Percentiles rank a stretch among this genome's conserved stretches.
Conservation (phyloP, 2,113 vertebrate genomes). For the Macaca mulatta region DNA sequence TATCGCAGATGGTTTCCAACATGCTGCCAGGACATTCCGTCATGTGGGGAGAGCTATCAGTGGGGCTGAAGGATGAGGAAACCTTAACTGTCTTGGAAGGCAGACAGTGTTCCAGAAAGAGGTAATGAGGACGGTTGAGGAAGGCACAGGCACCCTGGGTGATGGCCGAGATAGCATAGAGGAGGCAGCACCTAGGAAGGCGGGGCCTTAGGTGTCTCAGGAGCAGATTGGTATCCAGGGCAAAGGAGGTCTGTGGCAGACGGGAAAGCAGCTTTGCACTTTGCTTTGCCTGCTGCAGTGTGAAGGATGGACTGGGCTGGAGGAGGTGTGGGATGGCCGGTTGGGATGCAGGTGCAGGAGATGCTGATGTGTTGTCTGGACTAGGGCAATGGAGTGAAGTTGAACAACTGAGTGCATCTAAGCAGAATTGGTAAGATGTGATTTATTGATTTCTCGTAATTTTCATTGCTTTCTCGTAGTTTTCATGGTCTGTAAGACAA, state of each 20-base stretch:
- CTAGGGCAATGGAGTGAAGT: no score
- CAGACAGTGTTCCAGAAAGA: not conserved
- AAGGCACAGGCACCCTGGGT: no score
- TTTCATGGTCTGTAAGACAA: not conserved
- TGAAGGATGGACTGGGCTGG: no score
- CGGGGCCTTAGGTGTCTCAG: not conserved
- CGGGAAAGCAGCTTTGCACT: not conserved
- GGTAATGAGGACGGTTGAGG: not conserved
- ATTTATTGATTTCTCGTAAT: not conserved
- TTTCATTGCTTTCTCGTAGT: not conserved
- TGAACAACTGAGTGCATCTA: not conserved
- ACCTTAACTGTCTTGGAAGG: accelerated
- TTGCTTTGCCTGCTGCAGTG: not conserved
- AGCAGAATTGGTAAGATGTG: no score
- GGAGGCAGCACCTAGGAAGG: not conserved
- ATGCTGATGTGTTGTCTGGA: accelerated
- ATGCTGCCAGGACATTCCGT: accelerated
- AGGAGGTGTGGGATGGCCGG: not conserved
- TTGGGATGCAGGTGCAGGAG: accelerated
- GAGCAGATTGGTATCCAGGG: not conserved
- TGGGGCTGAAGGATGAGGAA: not conserved
- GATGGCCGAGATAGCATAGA: not conserved
- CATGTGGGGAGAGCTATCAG: not conserved
- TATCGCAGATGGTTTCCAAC: not conserved
- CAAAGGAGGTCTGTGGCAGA: accelerated